Base-by-base conservation (phyloP, 2,113 vertebrate species). In the Protomyctophum bolini region DNA sequence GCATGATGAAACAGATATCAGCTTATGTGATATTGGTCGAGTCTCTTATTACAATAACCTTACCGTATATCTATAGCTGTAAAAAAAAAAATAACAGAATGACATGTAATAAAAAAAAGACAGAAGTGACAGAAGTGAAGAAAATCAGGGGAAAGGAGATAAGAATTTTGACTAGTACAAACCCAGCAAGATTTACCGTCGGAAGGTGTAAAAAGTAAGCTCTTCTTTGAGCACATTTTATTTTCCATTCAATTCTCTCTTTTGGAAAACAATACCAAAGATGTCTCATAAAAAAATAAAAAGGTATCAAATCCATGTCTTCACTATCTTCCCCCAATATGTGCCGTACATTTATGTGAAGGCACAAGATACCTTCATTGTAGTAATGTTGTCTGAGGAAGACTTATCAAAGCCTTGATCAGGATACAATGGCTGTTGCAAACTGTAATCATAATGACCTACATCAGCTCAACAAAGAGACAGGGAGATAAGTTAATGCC, bases 371-470 rank as follows among this genome's bases (percentile, higher is more conserved):
- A 95, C 94, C 94, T 95, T 94, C 94, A 92, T 95, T 93, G 94
- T 93, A 95, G 94, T 94, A 95, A 94, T 95, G 94, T 94, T 93
- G 93, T 21, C 21, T 88, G 94, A 95, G 95, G 94, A 93, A 95
- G 95, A 94, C 93, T 93, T 95, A 94, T 95, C 94, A 93, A 94
- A 95, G 94, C 94, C 94, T 94, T 95, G 94, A 92, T 95, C 95
- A 95, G 94, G 93, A 93, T 94, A 95, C 93, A 94, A 93, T 92
- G 94, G 93, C 92, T 95, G 94, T 92, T 95, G 95, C 94, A 94
- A 95, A 95, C 93, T 93, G 94, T 95, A 95, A 94, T 94, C 94
- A 96, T 93, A 94, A 94, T 94, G 93, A 94, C 94, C 94, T 96
- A 95, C 94, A 94, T 95, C 92, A 93, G 94, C 94, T 95, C 92